phyloP scores from a whole-genome alignment of 2,797 vertebrate species.

The Hippocampus kuda region DNA sequence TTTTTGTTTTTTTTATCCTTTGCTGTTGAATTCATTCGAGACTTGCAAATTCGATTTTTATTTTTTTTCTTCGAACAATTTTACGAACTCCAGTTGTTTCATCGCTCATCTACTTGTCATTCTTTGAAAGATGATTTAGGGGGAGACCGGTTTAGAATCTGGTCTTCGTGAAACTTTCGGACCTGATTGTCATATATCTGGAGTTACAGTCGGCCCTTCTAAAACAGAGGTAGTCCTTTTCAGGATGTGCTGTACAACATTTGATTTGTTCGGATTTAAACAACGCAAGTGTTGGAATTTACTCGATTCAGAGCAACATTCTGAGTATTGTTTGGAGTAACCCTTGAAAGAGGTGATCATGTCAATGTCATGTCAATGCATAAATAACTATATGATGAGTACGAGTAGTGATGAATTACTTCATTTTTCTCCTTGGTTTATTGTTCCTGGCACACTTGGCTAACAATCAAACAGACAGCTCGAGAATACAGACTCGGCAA shows the following conservation, averaged over 20 bases:
- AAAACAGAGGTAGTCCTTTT: too few species aligned
- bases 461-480: neutral
- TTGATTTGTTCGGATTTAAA: too few species aligned
- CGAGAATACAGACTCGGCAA: too few species aligned
- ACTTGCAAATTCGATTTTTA: neutral
- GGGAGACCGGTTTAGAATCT: neutral
- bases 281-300: neutral
- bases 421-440: too few species aligned
- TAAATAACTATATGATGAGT: too few species aligned
- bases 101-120: neutral
- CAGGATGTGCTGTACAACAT: too few species aligned
- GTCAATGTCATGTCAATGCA: neutral
- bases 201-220: too few species aligned
- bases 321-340: neutral
- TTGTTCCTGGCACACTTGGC: neutral
- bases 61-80: neutral
- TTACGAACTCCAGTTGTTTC: neutral
- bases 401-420: neutral
- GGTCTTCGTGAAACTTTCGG: neutral
- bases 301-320: neutral
- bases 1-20: neutral
- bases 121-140: neutral
- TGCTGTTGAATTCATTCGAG: slow-evolving; percentile 3
- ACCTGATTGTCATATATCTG: too few species aligned
- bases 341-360: neutral